phyloP scores from a whole-genome alignment of 2,888 invertebrate genomes.

The Zele albiditarsus region DNA sequence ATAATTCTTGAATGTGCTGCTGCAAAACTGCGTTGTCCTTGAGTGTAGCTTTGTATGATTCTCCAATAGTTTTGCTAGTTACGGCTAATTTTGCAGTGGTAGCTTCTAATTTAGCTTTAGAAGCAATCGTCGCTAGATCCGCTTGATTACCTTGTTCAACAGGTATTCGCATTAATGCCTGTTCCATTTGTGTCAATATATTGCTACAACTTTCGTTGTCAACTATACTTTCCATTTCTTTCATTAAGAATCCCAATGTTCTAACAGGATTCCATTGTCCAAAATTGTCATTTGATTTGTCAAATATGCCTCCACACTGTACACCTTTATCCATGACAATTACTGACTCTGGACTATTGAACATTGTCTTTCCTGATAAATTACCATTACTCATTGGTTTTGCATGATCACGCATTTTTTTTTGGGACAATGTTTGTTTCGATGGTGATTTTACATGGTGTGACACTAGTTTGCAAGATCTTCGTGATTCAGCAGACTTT shows the following conservation, averaged over 20 bases:
- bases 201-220: constrained; percentile 56
- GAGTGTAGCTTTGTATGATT: constrained; percentile 48
- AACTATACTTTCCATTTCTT: constrained; percentile 56
- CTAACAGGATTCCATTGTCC: constrained; percentile 58
- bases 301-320: constrained; percentile 57
- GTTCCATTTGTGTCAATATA: constrained; percentile 61
- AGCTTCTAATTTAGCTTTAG: constrained; percentile 54
- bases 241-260: constrained; percentile 59
- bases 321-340: constrained; percentile 57
- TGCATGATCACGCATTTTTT: constrained; percentile 46
- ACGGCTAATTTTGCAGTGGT: constrained; percentile 53
- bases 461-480: neutral
- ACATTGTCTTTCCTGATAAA: constrained; percentile 48
- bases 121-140: constrained; percentile 55
- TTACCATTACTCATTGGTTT: constrained; percentile 42
- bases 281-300: constrained; percentile 52
- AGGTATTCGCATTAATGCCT: constrained; percentile 55
- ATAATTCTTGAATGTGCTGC: constrained; percentile 46
- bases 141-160: constrained; percentile 48
- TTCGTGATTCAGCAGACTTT: neutral
- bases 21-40: constrained; percentile 56
- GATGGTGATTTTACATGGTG: constrained; percentile 36
- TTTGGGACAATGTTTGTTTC: constrained; percentile 49
- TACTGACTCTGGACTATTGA: constrained; percentile 53
- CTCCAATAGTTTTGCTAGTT: constrained; percentile 55